Conservation (phyloP, 30 jellyfish, hydroid and myxozoan genomes). For the Haliclystus octoradiatus region DNA sequence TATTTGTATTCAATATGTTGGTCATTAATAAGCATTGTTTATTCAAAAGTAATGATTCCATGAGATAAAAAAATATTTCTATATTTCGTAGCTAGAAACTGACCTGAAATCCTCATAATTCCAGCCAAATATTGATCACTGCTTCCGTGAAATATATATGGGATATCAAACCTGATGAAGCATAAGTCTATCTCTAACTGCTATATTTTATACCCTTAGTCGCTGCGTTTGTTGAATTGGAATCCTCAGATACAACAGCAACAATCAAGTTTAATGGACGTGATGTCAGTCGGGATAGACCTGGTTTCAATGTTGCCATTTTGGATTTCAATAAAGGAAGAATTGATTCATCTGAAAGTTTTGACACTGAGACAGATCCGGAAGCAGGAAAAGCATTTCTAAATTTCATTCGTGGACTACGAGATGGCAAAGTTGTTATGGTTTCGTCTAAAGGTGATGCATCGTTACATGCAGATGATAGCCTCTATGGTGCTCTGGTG, state of each 20-base stretch:
- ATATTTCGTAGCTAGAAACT: too few species aligned
- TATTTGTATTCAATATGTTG: too few species aligned
- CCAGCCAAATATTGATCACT: too few species aligned
- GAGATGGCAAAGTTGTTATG: constrained; percentile 57
- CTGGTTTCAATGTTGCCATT: constrained; percentile 74
- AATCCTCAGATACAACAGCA: constrained; percentile 67
- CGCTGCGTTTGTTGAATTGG: constrained; percentile 33
- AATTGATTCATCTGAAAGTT: constrained; percentile 21
- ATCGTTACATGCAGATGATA: constrained; percentile 36
- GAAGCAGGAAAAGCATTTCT: constrained; percentile 88
- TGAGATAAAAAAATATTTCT: too few species aligned
- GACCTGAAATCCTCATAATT: too few species aligned
- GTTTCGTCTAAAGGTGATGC: constrained; percentile 82
- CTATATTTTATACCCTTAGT: background rate
- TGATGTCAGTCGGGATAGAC: constrained; percentile 73
- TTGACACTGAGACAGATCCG: constrained; percentile 73
- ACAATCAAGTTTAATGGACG: constrained; percentile 63
- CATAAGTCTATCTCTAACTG: too few species aligned
- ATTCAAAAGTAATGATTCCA: too few species aligned
- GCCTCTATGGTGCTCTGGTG: constrained; percentile 73
- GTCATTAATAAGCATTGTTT: too few species aligned
- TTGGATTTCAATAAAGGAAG: constrained; percentile 72
- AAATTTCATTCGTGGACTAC: constrained; percentile 47
- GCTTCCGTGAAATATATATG: too few species aligned
- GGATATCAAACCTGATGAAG: too few species aligned